These are phyloP conservation scores for Agrilus planipennis DNA, from an alignment of 1,140 invertebrate genomes.

Conservation along the genomic window DNA sequence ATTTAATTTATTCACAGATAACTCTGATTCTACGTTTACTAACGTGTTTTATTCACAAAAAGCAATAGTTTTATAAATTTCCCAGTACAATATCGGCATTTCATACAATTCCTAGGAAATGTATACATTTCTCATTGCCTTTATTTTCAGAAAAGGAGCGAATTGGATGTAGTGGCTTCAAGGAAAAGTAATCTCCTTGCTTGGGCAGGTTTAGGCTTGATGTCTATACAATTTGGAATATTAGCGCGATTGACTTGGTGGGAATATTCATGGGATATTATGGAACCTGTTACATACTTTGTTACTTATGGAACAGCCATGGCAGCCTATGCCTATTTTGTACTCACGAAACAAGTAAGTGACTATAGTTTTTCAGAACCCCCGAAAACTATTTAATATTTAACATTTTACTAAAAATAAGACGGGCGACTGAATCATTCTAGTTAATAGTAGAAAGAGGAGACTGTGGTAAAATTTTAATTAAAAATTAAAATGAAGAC, in stretches of 20 bases:
- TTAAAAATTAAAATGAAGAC: too few relatives aligned
- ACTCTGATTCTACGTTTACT: too few relatives aligned
- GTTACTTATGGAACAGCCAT: constrained; percentile 98
- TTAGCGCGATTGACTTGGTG: constrained; percentile 95
- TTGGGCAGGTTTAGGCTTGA: constrained; percentile 83
- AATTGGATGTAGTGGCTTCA: constrained; percentile 59
- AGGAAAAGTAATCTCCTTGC: constrained; percentile 64
- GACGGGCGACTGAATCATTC: too few relatives aligned
- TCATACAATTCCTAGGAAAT: too few relatives aligned
- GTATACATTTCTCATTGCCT: neutral
- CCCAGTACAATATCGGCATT: too few relatives aligned
- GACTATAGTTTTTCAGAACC: too few relatives aligned
- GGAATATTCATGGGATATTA: constrained; percentile 99
- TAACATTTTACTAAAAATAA: too few relatives aligned
- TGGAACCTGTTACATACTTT: constrained; percentile 99
- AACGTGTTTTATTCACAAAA: too few relatives aligned
- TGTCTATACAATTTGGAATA: constrained; percentile 96
- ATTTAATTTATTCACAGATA: too few relatives aligned
- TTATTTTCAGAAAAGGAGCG: constrained; percentile 51
- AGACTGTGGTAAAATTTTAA: too few relatives aligned
- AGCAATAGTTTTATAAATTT: too few relatives aligned
- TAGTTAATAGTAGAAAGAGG: too few relatives aligned
- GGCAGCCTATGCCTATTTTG: constrained; percentile 91
- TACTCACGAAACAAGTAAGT: constrained; percentile 85
- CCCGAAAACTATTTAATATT: neutral